Evolutionary conservation across 2,888 invertebrate species (phyloP), one percentile per base, ranked within the genome.

Genomic region (Timema cristinae): DNA sequence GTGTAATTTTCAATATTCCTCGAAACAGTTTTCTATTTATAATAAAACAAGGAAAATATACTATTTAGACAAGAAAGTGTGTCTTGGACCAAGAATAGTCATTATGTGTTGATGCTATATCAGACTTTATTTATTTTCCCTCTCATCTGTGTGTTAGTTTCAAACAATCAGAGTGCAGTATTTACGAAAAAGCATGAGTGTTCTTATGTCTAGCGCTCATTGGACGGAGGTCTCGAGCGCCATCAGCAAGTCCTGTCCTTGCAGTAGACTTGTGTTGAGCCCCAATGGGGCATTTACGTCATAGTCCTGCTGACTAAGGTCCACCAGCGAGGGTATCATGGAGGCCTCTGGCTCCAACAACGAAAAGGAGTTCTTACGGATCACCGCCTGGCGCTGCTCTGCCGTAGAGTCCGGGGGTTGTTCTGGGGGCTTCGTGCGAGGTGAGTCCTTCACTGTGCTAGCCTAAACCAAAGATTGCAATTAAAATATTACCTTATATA

Each of bases 211-310:
- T 32, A 32, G 32, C 32, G 32, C 32, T 32, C 32, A 32, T 1
- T 32, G 32, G 50, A 15, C 66, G 11, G 70, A 66, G 11, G 56
- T 50, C 54, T 85, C 85, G 50, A 86, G 79, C 32, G 86, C 86
- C 50, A 79, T 83, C 56, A 86, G 79, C 66, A 86, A 78, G 71
- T 86, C 86, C 69, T 83, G 82, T 10, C 86, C 86, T 74, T 84
- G 84, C 47, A 86, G 78, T 54, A 86, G 79, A 47, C 79, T 77
- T 71, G 78, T 81, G 50, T 75, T 73, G 8, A 75, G 75, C 71
- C 80, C 79, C 7, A 85, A 81, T 2, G 86, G 86, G 11, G 86
- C 86, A 76, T 86, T 86, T 16, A 86, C 86, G 75, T 85, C 86
- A 76, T 81, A 86, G 77, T 86, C 86, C 75, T 83, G 84, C 74